Conservation (phyloP, 2,888 invertebrate genomes). For the Thereva nobilitata region DNA sequence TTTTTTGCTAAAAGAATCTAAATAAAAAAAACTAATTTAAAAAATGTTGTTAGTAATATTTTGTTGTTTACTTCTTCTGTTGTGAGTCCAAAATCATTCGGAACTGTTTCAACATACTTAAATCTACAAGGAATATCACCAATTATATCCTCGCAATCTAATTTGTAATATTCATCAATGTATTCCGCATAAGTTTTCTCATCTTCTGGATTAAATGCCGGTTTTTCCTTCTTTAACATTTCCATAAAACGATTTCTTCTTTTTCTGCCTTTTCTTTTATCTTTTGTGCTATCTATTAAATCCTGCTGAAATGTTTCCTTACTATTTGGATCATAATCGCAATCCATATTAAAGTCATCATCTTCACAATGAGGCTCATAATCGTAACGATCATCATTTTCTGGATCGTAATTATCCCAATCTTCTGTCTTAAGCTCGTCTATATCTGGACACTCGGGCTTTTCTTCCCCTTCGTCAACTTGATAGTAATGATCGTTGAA, state of each 20-base stretch:
- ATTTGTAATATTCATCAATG: slow-evolving; percentile 91
- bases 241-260: slow-evolving; percentile 77
- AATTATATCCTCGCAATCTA: slow-evolving; percentile 95
- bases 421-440: slow-evolving; percentile 60
- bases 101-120: slow-evolving; percentile 85
- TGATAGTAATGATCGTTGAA: slow-evolving; percentile 89
- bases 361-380: slow-evolving; percentile 73
- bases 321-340: slow-evolving; percentile 72
- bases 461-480: slow-evolving; percentile 68
- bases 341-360: slow-evolving; percentile 87
- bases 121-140: slow-evolving; percentile 90
- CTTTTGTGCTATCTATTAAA: slow-evolving; percentile 62
- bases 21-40: slow-evolving; percentile 45
- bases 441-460: slow-evolving; percentile 85
- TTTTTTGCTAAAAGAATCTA: slow-evolving; percentile 91
- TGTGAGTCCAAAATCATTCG: slow-evolving; percentile 89
- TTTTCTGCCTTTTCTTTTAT: slow-evolving; percentile 65
- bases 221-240: slow-evolving; percentile 75
- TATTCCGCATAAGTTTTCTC: slow-evolving; percentile 81
- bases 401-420: slow-evolving; percentile 60
- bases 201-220: slow-evolving; percentile 78
- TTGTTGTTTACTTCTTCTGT: slow-evolving; percentile 76
- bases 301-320: slow-evolving; percentile 63
- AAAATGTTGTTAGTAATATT: neutral
- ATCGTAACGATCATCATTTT: slow-evolving; percentile 67